Conservation (phyloP, 2,797 vertebrate species). For the Scolopax bukidnonensis region DNA sequence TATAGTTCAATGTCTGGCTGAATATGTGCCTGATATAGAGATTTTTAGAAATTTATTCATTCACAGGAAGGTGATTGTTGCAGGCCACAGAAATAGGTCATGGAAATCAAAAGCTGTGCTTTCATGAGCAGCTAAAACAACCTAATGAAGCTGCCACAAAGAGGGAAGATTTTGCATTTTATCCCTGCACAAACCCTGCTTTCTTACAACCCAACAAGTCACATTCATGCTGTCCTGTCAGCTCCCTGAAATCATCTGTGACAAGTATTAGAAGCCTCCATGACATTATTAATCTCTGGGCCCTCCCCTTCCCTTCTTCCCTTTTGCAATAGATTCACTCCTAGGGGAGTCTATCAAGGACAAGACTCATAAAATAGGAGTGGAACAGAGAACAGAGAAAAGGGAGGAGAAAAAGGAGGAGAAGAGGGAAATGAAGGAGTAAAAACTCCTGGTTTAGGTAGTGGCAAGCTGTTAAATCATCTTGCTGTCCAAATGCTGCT, state of each 20-base stretch:
- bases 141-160: neutral
- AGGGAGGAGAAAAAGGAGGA: neutral
- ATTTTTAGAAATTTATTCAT: neutral
- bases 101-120: neutral
- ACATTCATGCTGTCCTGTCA: neutral
- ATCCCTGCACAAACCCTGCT: neutral
- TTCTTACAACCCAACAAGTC: neutral
- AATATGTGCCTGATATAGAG: neutral
- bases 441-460: neutral
- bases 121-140: neutral
- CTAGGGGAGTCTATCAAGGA: neutral
- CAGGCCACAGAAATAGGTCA: neutral
- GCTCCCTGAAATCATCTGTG: neutral
- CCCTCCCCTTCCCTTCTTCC: neutral
- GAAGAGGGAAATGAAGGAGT: neutral
- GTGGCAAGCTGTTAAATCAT: neutral
- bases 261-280: neutral
- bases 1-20: neutral
- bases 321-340: neutral
- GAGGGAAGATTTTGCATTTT: neutral
- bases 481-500: neutral
- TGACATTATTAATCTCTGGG: rapidly evolving
- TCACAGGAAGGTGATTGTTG: neutral
- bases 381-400: neutral
- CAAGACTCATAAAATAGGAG: neutral